Percentiles rank a stretch among this genome's conserved stretches.
Conservation (phyloP, 2,113 vertebrate species). For the Lethenteron reissneri region DNA sequence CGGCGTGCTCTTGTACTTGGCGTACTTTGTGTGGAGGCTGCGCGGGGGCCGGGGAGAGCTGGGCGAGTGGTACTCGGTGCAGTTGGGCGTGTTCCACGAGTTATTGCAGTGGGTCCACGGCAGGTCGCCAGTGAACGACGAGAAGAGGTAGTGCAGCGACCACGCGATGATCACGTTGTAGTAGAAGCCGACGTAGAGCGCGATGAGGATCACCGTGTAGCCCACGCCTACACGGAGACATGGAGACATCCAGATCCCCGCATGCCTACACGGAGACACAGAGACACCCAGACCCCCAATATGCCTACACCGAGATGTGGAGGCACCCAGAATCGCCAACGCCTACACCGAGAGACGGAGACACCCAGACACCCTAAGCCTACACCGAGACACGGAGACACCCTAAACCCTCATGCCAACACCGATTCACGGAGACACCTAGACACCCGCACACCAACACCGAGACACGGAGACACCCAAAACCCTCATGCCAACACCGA, state of each 20-base stretch:
- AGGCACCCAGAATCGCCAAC: no score
- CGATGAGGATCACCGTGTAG: constrained; percentile 48
- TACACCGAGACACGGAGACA: no score
- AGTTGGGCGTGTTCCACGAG: constrained; percentile 54
- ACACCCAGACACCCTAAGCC: no score
- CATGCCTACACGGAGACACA: no score
- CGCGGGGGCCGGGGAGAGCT: constrained; percentile 9
- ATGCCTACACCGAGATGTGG: no score
- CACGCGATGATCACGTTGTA: constrained; percentile 55
- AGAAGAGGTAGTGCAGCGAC: constrained; percentile 48
- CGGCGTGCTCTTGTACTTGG: constrained; percentile 28
- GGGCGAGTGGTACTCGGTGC: constrained; percentile 25
- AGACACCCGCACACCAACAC: no score
- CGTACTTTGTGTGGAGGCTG: constrained; percentile 21
- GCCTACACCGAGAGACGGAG: no score
- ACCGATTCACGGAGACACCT: no score
- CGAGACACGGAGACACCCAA: no score
- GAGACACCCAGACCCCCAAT: no score
- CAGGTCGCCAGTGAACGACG: constrained; percentile 37
- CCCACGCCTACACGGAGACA: constrained; percentile 29
- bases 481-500: no score
- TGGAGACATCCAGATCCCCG: neutral
- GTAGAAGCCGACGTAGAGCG: constrained; percentile 49
- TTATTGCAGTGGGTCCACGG: constrained; percentile 72
- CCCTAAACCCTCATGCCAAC: no score